Evolutionary conservation across 2,113 vertebrate genomes (phyloP).

Genomic region (Cyphomyrus discorhynchus): DNA sequence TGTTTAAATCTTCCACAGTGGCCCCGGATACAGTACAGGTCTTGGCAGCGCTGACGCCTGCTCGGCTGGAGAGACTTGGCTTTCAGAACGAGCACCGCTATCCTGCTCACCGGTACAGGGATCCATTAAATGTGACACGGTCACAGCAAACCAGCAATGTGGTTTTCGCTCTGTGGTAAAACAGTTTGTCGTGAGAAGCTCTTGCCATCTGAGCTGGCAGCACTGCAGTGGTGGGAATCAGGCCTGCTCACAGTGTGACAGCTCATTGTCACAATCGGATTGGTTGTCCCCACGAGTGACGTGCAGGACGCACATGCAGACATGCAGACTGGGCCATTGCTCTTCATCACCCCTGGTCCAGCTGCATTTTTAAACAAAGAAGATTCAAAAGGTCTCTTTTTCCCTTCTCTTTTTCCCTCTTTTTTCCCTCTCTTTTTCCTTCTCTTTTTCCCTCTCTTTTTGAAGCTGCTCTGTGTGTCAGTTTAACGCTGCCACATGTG

Average conservation of each 20-base stretch:
- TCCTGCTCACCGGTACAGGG: background rate
- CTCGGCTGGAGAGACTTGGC: background rate
- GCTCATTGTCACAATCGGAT: background rate
- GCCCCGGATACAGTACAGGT: background rate
- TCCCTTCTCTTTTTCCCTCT: too few relatives aligned
- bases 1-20: background rate
- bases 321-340: background rate
- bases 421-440: too few relatives aligned
- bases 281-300: background rate
- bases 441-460: background rate
- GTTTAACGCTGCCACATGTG: background rate
- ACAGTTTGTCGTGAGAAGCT: background rate
- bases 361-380: background rate
- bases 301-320: background rate
- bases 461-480: background rate
- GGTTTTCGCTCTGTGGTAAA: background rate
- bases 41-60: background rate
- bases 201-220: background rate
- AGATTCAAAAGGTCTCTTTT: too few relatives aligned
- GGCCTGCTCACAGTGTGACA: background rate
- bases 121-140: constrained; percentile 14
- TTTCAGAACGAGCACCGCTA: background rate
- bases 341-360: background rate
- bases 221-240: background rate
- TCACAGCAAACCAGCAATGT: background rate